These are phyloP conservation scores for Passer montanus DNA, from an alignment of 2,113 vertebrate species.

Conservation along the genomic window DNA sequence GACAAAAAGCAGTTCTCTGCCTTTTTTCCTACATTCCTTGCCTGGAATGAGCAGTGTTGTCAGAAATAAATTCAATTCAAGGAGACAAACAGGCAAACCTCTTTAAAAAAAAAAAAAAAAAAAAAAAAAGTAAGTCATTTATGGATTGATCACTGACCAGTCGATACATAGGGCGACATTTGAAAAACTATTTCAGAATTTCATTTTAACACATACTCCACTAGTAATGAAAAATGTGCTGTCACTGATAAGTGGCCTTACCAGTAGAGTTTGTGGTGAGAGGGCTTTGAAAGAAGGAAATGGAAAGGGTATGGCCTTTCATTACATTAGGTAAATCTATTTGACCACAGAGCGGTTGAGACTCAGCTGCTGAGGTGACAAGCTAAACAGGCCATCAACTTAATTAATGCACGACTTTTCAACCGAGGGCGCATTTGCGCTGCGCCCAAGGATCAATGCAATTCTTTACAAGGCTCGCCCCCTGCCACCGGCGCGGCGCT, in stretches of 20 bases:
- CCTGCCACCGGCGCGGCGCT: background rate
- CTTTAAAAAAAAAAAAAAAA: background rate
- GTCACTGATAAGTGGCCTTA: constrained; percentile 59
- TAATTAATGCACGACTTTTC: constrained; percentile 26
- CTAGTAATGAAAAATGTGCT: constrained; percentile 48
- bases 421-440: constrained; percentile 5
- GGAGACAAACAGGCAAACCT: background rate
- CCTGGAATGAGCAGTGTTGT: background rate
- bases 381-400: constrained; percentile 14
- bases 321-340: constrained; percentile 53
- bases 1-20: background rate
- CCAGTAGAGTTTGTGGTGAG: constrained; percentile 33
- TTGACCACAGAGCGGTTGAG: constrained; percentile 38
- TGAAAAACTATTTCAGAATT: constrained; percentile 40
- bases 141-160: background rate
- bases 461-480: background rate
- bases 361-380: constrained; percentile 40
- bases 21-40: background rate
- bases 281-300: constrained; percentile 65
- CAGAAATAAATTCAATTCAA: background rate
- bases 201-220: constrained; percentile 14
- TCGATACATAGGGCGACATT: fast-evolving
- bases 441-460: background rate
- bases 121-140: background rate
- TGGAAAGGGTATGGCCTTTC: constrained; percentile 38